Evolutionary conservation across 2,113 vertebrate genomes (phyloP), one percentile per base, ranked within the genome.

Genomic region (Cyrtonyx montezumae): DNA sequence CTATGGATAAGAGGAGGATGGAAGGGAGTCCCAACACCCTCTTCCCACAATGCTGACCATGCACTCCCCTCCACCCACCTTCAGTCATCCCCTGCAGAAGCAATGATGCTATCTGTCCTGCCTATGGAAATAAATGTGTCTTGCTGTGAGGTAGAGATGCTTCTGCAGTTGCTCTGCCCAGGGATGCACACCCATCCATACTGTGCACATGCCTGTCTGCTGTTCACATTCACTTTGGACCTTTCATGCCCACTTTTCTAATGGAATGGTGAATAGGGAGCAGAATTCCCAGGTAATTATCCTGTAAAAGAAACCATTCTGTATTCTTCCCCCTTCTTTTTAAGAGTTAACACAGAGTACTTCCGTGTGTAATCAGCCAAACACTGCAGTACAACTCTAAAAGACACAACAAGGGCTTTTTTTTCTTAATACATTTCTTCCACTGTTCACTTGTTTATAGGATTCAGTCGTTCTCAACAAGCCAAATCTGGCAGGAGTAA

Each of bases 401-500:
- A 88, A 96, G 73, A 94, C 79, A 94, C 94, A 96, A 95, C 70
- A 92, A 93, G 73, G 45, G 23, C 3, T 6, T 77, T 58, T 48
- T 62, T 82, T 65, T 5, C 66, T 61, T 89, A 68, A 91, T 86
- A 74, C 18, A 5, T 95, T 95, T 96, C 90, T 83, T 77, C 84
- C 51, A 74, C 51, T 78, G 88, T 92, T 95, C 94, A 61, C 88
- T 94, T 83, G 83, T 96, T 96, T 95, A 90, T 94, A 80, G 77
- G 65, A 91, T 84, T 79, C 95, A 78, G 79, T 96, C 79, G 59
- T 55, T 87, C 71, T 83, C 84, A 84, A 92, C 2, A n/a, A 94
- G 94, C 68, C 87, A 96, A 93, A 93, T 76, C 92, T 96, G 90
- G 68, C 55, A 78, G 34, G 28, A 42, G 36, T 92, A 32, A 84